Conservation (phyloP, 2,888 invertebrate species). For the Caradrina kadenii region DNA sequence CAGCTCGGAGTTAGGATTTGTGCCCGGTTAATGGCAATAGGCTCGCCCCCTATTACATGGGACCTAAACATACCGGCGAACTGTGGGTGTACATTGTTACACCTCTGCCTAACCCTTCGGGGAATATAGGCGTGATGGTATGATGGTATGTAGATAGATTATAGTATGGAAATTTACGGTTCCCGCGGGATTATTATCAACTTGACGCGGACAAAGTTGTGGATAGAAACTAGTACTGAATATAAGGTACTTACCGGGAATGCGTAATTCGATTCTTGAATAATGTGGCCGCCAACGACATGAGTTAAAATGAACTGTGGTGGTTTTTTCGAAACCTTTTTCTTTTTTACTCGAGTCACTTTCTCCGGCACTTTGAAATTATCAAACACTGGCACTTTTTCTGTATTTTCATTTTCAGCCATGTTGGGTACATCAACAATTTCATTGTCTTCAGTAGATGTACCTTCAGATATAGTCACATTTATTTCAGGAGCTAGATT, state of each 20-base stretch:
- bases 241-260: slow-evolving; percentile 30
- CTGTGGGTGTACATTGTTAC: too few relatives aligned
- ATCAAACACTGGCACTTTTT: slow-evolving; percentile 4
- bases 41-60: too few relatives aligned
- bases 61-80: too few relatives aligned
- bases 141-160: too few relatives aligned
- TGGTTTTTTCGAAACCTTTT: background rate
- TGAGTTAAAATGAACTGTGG: slow-evolving; percentile 30
- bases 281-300: slow-evolving; percentile 30
- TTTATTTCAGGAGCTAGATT: background rate
- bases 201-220: too few relatives aligned
- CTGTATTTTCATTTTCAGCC: background rate
- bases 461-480: background rate
- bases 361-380: slow-evolving; percentile 32
- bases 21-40: too few relatives aligned
- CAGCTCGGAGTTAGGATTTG: too few relatives aligned
- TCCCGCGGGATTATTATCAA: too few relatives aligned
- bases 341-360: background rate
- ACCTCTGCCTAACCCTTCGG: too few relatives aligned
- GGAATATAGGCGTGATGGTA: too few relatives aligned
- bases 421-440: background rate
- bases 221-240: too few relatives aligned
- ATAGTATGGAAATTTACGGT: too few relatives aligned
- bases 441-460: background rate
- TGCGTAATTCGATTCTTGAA: slow-evolving; percentile 40